phyloP scores from a whole-genome alignment of 2,113 vertebrate species.

The Cisticola juncidis region DNA sequence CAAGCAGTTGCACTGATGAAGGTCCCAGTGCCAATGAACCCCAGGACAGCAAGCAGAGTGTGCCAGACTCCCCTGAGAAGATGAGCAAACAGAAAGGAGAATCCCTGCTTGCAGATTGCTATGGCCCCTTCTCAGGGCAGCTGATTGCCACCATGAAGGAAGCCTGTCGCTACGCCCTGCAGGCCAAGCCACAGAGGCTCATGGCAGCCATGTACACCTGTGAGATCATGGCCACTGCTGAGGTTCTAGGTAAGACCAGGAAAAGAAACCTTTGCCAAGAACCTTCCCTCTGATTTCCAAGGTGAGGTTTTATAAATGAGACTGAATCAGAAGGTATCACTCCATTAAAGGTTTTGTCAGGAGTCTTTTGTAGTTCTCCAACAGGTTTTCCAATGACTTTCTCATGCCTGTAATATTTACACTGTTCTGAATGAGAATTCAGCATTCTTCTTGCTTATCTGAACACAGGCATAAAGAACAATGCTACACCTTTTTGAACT shows the following conservation, averaged over 20 bases:
- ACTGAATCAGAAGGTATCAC: background rate
- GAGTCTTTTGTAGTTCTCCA: background rate
- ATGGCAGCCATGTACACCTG: conserved; percentile 98
- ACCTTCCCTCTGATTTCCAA: background rate
- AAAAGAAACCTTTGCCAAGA: background rate
- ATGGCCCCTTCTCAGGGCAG: conserved; percentile 92
- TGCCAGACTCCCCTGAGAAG: conserved; percentile 9
- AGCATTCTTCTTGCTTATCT: background rate
- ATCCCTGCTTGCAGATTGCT: conserved; percentile 74
- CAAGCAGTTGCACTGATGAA: background rate
- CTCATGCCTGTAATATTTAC: background rate
- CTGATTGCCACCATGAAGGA: conserved; percentile 96
- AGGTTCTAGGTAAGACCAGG: conserved; percentile 89
- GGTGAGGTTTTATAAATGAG: background rate
- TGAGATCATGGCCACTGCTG: conserved; percentile 94
- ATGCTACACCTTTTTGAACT: background rate
- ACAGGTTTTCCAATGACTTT: background rate
- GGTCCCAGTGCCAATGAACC: background rate
- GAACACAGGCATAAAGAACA: background rate
- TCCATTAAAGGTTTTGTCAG: background rate
- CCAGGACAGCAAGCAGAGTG: background rate
- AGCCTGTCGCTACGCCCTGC: conserved; percentile 88
- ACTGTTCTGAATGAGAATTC: background rate
- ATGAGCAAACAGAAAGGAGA: conserved; percentile 60
- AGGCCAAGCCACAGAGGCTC: conserved; percentile 89